Evolutionary conservation across 37 sponge, comb jelly and placozoan genomes (phyloP), one percentile per base, ranked within the genome.

Genomic region (Aphrocallistes beatrix): DNA sequence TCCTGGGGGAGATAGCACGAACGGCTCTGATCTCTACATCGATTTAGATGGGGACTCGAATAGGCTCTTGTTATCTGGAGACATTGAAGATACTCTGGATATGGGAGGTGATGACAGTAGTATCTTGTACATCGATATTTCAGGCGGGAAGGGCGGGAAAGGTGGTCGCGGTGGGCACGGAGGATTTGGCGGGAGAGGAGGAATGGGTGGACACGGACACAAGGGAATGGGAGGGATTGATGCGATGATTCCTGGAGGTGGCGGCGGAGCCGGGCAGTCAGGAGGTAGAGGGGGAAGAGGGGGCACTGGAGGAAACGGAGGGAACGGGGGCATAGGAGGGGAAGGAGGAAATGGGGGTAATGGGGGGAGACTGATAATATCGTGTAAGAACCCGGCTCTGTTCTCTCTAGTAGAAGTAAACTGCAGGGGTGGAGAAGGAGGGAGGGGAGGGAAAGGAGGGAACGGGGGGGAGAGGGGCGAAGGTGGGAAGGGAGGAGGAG

Each of bases 141-240:
- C 39, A 9, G 86, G 86, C 13, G 86, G 86, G 39, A 81, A 37
- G 82, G 86, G 82, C 23, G 86, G 86, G 0, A 42, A 32, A 23
- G 86, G 91, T 39, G 90, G 82, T 6, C 28, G 37, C 39, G 89
- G 83, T 17, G 82, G 83, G 0, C 81, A 86, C 38, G 89, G 91
- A 0, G 87, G 89, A 21, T 87, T 83, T 36, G 91, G 91, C 0
- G 39, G 48, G 0, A 81, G 85, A 45, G 91, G 91, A 36, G 89
- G 83, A 0, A 81, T 84, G 36, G 89, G 48, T 6, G 85, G 38
- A 37, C 51, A 38, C 50, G 47, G 38, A 28, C 38, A 37, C 38
- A 85, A 37, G 82, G 60, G 34, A 36, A 51, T 69, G 84, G 84
- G 0, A 38, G 88, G 81, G 36, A 49, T 1, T 81, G 88, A 39